These are phyloP conservation scores for Thamnophis elegans DNA, from an alignment of 2,797 vertebrate species.

Conservation along the genomic window DNA sequence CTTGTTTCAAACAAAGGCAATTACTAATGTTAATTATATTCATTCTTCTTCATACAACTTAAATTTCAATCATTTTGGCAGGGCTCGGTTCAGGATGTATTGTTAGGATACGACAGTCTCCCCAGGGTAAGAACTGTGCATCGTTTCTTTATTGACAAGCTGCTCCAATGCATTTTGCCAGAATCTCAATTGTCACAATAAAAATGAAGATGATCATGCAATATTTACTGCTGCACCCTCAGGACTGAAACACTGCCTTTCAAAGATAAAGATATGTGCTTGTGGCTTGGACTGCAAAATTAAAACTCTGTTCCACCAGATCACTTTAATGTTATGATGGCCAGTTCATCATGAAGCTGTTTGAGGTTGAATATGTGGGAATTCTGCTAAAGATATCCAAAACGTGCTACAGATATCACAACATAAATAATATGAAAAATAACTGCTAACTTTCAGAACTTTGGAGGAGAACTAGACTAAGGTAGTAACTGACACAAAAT, in stretches of 20 bases:
- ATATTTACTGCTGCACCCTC: background rate
- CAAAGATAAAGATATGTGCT: background rate
- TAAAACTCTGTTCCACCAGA: background rate
- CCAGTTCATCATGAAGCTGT: background rate
- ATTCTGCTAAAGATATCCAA: background rate
- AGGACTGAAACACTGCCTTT: background rate
- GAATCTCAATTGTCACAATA: conserved; percentile 39
- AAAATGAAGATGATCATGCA: conserved; percentile 7
- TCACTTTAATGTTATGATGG: background rate
- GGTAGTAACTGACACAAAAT: background rate
- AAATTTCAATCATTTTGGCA: conserved; percentile 2
- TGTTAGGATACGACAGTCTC: conserved; percentile 4
- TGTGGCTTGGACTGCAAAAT: background rate
- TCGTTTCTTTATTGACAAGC: background rate
- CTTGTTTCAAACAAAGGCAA: conserved; percentile 29
- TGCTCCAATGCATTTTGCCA: conserved; percentile 11
- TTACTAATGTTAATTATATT: conserved; percentile 49
- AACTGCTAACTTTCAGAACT: background rate
- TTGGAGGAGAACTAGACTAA: background rate
- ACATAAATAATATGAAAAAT: background rate
- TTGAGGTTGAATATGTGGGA: background rate
- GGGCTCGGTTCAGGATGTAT: conserved; percentile 8
- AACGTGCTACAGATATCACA: background rate
- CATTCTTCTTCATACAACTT: conserved; percentile 16
- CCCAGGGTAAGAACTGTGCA: background rate